Evolutionary conservation across 1,140 invertebrate genomes (phyloP), one percentile per base, ranked within the genome.

Genomic region (Plodia interpunctella): DNA sequence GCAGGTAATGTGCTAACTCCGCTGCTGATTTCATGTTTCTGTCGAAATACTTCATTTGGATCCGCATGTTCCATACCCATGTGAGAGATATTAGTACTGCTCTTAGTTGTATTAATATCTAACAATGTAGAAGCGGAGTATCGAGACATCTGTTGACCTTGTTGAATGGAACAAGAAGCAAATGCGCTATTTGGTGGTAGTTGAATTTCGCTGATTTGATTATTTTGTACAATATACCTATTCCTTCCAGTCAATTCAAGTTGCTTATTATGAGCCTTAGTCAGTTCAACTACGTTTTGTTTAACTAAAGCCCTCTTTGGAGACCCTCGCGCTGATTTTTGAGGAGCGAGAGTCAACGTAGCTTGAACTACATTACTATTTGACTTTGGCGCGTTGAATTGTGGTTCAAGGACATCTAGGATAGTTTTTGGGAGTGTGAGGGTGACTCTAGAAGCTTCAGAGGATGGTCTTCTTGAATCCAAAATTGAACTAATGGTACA

Each of bases 1-100:
- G 94, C 92, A 4, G 94, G 94, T 25, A 94, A 76, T 0, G 90
- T 91, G 54, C 86, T 90, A 13, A 89, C 85, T 25, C 83, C 84
- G 61, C 84, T 87, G 25, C 74, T 80, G 19, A 88, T 81, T 70
- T 84, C 80, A 70, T 82, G 83, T 68, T 83, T 87, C 61, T 86
- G 78, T 50, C 63, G 54, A 66, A 82, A 75, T 15, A 72, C 69
- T 72, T 81, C 78, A 60, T 70, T 79, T 25, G 61, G 62, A 51
- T 84, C 74, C 30, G 68, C 59, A 68, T 81, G 79, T 66, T 80
- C 81, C 63, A 76, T 83, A 44, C 67, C 74, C 32, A 65, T 17
- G 59, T 65, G 83, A 11, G 77, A 76, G 15, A 74, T 68, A 60
- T 72, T 80, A 28, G 61, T 62, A 51, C 57, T 79, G 60, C 65